These are phyloP conservation scores for Thryonomys swinderianus DNA, from an alignment of 2,113 vertebrate species.

Conservation along the genomic window DNA sequence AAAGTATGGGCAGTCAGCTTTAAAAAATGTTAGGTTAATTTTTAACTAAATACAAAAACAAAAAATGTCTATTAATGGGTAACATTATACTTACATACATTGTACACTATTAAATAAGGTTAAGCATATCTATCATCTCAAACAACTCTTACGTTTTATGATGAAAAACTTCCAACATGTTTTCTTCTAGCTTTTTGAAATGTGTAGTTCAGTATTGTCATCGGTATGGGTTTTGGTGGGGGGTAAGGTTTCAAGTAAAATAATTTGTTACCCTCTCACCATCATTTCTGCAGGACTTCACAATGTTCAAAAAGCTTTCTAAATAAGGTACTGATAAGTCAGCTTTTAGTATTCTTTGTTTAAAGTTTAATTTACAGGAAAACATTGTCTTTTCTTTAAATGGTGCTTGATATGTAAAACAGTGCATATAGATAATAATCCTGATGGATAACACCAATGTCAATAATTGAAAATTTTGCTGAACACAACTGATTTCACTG, in stretches of 20 bases:
- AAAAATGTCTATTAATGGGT: neutral
- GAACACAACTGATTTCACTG: conserved; percentile 33
- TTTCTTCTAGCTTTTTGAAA: neutral
- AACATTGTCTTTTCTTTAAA: conserved; percentile 7
- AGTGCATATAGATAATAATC: neutral
- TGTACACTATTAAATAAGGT: neutral
- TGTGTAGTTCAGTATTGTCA: neutral
- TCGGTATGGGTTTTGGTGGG: neutral
- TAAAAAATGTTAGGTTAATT: neutral
- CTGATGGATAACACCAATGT: neutral
- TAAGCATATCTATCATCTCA: neutral
- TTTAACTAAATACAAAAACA: neutral
- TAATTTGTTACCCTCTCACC: neutral
- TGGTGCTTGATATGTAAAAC: neutral
- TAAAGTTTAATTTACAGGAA: conserved; percentile 51
- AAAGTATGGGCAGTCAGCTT: neutral
- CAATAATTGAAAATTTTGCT: conserved; percentile 34
- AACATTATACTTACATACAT: neutral
- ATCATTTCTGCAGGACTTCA: neutral
- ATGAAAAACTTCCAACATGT: neutral
- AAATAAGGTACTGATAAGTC: neutral
- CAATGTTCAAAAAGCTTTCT: neutral
- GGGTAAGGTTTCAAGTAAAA: neutral
- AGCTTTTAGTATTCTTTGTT: conserved; percentile 27
- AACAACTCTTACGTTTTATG: neutral